These are phyloP conservation scores for Myotis pilosus DNA, from an alignment of 2,797 vertebrate species.

Conservation along the genomic window DNA sequence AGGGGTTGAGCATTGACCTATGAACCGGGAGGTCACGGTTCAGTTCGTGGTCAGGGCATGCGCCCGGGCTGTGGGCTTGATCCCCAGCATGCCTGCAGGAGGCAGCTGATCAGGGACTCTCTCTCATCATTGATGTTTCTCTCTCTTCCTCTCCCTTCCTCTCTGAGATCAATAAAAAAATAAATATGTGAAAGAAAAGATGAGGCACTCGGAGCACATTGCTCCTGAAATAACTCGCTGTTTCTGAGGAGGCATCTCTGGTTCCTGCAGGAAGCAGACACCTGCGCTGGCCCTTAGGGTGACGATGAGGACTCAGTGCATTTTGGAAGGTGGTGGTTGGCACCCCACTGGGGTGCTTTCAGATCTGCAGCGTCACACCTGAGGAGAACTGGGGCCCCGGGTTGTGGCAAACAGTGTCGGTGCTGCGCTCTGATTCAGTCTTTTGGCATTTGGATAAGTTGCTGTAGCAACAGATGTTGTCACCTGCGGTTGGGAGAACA, in stretches of 20 bases:
- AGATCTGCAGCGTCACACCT: background rate
- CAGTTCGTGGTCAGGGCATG: too few relatives aligned
- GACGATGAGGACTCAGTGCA: background rate
- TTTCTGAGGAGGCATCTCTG: background rate
- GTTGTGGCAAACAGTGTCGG: background rate
- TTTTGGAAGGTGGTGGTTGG: too few relatives aligned
- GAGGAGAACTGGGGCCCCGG: background rate
- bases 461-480: constrained; percentile 35
- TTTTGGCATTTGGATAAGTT: constrained; percentile 12
- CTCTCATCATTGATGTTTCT: too few relatives aligned
- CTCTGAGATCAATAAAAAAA: too few relatives aligned
- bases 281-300: background rate
- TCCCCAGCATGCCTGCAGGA: too few relatives aligned
- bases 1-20: too few relatives aligned
- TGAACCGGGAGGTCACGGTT: too few relatives aligned
- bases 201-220: background rate
- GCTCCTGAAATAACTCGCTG: background rate
- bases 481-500: constrained; percentile 44
- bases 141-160: too few relatives aligned
- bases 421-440: background rate
- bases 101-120: too few relatives aligned
- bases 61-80: too few relatives aligned
- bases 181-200: background rate
- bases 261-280: constrained; percentile 32
- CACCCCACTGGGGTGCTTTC: background rate